phyloP scores from a whole-genome alignment of 2,797 vertebrate species.

The Psittacula echo region DNA sequence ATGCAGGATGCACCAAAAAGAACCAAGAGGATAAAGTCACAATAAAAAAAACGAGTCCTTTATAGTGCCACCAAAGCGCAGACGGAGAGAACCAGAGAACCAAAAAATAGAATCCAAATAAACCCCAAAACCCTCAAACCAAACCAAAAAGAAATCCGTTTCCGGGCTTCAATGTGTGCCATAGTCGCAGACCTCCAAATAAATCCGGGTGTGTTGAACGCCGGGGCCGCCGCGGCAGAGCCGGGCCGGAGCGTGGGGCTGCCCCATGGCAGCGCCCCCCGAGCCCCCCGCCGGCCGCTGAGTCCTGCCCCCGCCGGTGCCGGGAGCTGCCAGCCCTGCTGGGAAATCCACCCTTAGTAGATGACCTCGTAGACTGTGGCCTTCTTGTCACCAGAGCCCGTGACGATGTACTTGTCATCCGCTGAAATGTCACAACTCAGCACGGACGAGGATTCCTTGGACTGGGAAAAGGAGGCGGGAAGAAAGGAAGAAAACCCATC shows the following conservation, averaged over 20 bases:
- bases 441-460: conserved; percentile 94
- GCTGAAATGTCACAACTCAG: conserved; percentile 94
- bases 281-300: not conserved
- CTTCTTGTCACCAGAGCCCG: conserved; percentile 97
- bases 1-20: conserved; percentile 73
- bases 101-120: not conserved
- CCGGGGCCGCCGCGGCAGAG: not conserved
- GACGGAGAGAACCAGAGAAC: conserved; percentile 33
- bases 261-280: not conserved
- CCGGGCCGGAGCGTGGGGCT: not conserved
- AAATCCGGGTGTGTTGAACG: conserved; percentile 43
- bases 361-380: conserved; percentile 98
- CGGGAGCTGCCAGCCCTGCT: conserved; percentile 27
- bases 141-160: not conserved
- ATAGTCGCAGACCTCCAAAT: conserved; percentile 38
- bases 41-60: conserved; percentile 54
- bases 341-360: conserved; percentile 79
- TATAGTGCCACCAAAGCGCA: conserved; percentile 61
- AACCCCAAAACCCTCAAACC: conserved; percentile 20
- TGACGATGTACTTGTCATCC: conserved; percentile 93
- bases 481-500: not conserved
- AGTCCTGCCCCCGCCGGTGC: not conserved
- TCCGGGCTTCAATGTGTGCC: conserved; percentile 40
- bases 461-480: conserved; percentile 66
- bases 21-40: conserved; percentile 2